phyloP scores from a whole-genome alignment of 2,797 vertebrate genomes.

The Phylloscopus collybita region DNA sequence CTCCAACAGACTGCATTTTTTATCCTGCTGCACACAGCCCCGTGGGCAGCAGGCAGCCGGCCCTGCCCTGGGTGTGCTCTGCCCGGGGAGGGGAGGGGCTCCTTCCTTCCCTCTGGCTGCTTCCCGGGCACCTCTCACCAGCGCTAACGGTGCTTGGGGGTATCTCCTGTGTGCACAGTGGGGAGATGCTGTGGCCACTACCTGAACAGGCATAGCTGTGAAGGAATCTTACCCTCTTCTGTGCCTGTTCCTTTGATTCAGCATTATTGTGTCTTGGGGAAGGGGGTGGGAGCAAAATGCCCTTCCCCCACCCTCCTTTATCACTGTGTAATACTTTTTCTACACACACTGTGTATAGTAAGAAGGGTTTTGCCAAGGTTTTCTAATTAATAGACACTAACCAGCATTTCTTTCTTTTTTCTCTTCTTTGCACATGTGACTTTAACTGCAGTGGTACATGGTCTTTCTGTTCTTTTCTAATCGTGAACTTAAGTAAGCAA shows the following conservation, averaged over 20 bases:
- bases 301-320: neutral
- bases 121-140: neutral
- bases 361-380: conserved; percentile 33
- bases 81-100: neutral
- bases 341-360: conserved; percentile 28
- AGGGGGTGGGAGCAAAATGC: neutral
- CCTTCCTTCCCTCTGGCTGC: neutral
- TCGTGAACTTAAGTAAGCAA: conserved; percentile 22
- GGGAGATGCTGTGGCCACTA: neutral
- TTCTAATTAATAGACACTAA: conserved; percentile 47
- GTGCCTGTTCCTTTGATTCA: conserved; percentile 62
- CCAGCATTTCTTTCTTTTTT: conserved; percentile 24
- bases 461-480: conserved; percentile 51
- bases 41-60: neutral
- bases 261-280: conserved; percentile 33
- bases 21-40: neutral
- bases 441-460: conserved; percentile 40
- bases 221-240: conserved; percentile 46
- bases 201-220: conserved; percentile 25
- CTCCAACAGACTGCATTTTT: neutral
- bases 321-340: conserved; percentile 59
- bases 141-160: neutral
- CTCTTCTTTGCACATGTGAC: conserved; percentile 5
- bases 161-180: neutral
- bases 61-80: neutral